A percentile compares a stretch with the other conserved stretches of the same genome.
phyloP scores from a whole-genome alignment of 2,113 vertebrate species.

The Megaceryle maxima region DNA sequence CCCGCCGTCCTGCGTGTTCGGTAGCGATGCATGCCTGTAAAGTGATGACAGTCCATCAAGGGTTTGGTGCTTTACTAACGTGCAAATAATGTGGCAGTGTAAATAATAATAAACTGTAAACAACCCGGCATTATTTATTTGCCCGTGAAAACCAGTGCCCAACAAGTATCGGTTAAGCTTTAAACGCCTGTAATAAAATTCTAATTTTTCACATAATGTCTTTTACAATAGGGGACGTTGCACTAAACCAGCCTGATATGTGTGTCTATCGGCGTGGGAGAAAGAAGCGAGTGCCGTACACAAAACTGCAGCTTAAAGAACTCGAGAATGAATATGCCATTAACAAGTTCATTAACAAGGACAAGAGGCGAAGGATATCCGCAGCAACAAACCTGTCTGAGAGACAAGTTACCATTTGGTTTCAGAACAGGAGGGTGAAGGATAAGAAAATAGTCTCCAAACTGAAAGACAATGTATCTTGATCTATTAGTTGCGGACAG shows the following conservation, averaged over 20 bases:
- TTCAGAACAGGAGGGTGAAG: slow-evolving; percentile 89
- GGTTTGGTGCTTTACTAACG: slow-evolving; percentile 51
- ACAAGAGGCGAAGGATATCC: slow-evolving; percentile 91
- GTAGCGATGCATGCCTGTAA: slow-evolving; percentile 50
- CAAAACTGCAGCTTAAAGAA: slow-evolving; percentile 90
- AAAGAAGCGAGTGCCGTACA: slow-evolving; percentile 98
- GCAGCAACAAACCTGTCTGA: slow-evolving; percentile 86
- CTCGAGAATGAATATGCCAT: slow-evolving; percentile 86
- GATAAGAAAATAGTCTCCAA: slow-evolving; percentile 87
- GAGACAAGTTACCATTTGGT: slow-evolving; percentile 92
- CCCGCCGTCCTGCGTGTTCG: slow-evolving; percentile 18
- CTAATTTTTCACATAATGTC: slow-evolving; percentile 73
- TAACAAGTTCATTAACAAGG: slow-evolving; percentile 99
- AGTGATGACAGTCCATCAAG: slow-evolving; percentile 71
- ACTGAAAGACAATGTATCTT: slow-evolving; percentile 84
- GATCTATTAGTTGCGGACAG: slow-evolving; percentile 60
- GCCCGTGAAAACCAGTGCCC: background rate
- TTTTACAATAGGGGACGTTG: slow-evolving; percentile 85
- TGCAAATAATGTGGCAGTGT: slow-evolving; percentile 52
- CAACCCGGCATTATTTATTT: slow-evolving; percentile 52
- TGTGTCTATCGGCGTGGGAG: slow-evolving; percentile 93
- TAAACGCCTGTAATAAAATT: slow-evolving; percentile 44
- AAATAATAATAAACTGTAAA: slow-evolving; percentile 73
- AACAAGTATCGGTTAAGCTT: background rate
- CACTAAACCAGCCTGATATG: slow-evolving; percentile 95